Base-by-base conservation (phyloP, 1,140 invertebrate species). In the Aphis craccivora region DNA sequence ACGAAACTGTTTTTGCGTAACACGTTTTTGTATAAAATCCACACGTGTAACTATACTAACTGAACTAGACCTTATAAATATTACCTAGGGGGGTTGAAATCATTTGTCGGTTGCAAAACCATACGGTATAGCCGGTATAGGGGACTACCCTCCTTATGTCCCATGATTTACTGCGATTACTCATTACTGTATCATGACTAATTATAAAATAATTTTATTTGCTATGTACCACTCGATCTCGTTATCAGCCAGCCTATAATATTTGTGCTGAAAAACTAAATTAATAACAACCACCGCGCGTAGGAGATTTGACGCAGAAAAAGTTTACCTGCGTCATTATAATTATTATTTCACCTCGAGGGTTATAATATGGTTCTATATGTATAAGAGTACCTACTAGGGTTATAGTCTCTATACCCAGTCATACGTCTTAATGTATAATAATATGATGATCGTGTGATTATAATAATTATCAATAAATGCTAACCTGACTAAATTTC, bases 1-100 rank as follows among this genome's bases (percentile, higher is more conserved):
- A 4, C 60, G 30, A 76, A 76, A 76, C 30, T 30, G n/a, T 76
- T n/a, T 48, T 67, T 67, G 11, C 30, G 14, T 5, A 76, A 30
- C 60, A 76, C 60, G 60, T 76, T 76, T 76, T 76, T 76, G 60
- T 76, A 76, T n/a, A 76, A 76, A 76, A 76, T 76, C 30, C 30
- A 76, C 60, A 76, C 60, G 60, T 76, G 60, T 76, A 76, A n/a
- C 60, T 76, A n/a, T 76, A n/a, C 60, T n/a, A 76, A n/a, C 30
- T 76, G n/a, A 76, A 76, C 60, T 76, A 76, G 60, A 76, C n/a
- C 18, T 76, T 14, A 67, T n/a, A 76, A 76, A 30, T 76, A 76
- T 35, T 76, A 76, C 18, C 11, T 14, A n/a, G 60, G 60, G 60
- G 60, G 60, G 30, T 76, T n/a, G 60, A 76, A 76, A 76, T 76